These are phyloP conservation scores for Eilema depressum DNA, from an alignment of 2,888 invertebrate genomes.

Conservation along the genomic window DNA sequence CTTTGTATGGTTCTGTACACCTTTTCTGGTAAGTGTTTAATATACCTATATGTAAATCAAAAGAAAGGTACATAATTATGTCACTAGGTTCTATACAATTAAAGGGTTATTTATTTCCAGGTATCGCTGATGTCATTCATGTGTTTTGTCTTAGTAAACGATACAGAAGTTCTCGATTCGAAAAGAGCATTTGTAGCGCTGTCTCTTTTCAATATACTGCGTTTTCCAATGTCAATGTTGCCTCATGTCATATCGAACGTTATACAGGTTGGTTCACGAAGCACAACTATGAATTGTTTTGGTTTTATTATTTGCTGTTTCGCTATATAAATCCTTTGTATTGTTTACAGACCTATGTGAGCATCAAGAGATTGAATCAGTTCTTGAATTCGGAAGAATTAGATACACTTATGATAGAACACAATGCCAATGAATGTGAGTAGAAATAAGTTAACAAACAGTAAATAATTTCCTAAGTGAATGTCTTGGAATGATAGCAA, in stretches of 20 bases:
- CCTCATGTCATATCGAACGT: constrained; percentile 97
- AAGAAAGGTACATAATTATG: background rate
- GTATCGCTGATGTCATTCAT: constrained; percentile 96
- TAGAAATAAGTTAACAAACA: constrained; percentile 33
- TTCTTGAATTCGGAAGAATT: constrained; percentile 97
- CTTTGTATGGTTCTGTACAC: constrained; percentile 95
- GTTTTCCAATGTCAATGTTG: constrained; percentile 98
- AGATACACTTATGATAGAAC: constrained; percentile 91
- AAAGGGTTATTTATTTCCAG: constrained; percentile 69
- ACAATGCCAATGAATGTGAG: constrained; percentile 92
- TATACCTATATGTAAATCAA: background rate
- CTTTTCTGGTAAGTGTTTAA: constrained; percentile 91
- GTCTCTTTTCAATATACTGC: constrained; percentile 98
- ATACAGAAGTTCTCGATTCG: constrained; percentile 94
- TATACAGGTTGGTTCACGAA: constrained; percentile 92
- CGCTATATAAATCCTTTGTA: background rate
- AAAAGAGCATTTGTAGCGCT: constrained; percentile 98
- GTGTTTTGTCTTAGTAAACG: constrained; percentile 94
- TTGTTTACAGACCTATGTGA: constrained; percentile 92
- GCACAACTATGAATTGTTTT: constrained; percentile 18
- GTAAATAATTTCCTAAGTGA: too few relatives aligned
- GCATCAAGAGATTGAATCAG: constrained; percentile 95
- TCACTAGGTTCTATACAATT: background rate
- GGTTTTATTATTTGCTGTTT: background rate
- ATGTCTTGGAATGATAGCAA: too few relatives aligned